phyloP scores from a whole-genome alignment of 2,797 vertebrate species.

The Aplochiton taeniatus region DNA sequence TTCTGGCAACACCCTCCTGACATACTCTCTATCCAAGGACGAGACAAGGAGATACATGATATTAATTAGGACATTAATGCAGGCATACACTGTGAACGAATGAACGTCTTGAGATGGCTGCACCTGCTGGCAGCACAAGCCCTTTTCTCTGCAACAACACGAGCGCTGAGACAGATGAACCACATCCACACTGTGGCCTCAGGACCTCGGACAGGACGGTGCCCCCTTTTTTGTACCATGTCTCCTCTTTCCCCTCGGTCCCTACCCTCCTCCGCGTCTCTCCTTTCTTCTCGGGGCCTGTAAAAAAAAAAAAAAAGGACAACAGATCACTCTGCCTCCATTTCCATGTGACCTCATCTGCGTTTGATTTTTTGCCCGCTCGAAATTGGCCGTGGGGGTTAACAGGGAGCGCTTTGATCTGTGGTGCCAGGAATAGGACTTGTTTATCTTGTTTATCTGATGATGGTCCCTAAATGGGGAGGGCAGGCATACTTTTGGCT shows the following conservation, averaged over 20 bases:
- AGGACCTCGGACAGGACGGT: not conserved
- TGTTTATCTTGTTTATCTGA: conserved; percentile 82
- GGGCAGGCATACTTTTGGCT: conserved; percentile 57
- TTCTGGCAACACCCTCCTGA: conserved; percentile 8
- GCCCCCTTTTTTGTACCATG: not conserved
- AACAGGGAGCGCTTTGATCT: conserved; percentile 75
- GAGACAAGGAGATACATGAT: no score
- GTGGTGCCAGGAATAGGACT: conserved; percentile 73
- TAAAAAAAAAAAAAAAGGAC: no score
- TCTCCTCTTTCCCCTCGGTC: no score
- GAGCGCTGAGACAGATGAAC: no score
- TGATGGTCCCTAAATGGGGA: conserved; percentile 71
- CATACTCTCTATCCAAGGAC: no score
- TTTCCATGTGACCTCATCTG: conserved; percentile 74
- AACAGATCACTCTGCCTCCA: conserved; percentile 42
- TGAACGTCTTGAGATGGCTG: conserved; percentile 39
- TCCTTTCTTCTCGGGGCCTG: conserved; percentile 39
- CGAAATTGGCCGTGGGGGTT: conserved; percentile 73
- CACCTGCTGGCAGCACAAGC: conserved; percentile 13
- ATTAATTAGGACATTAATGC: no score
- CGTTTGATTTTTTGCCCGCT: conserved; percentile 74
- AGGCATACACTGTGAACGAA: no score
- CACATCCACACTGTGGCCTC: no score
- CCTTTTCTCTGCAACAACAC: not conserved
- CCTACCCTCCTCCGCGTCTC: conserved; percentile 41